A percentile compares a stretch with the other conserved stretches of the same genome.
phyloP scores from a whole-genome alignment of 1,140 invertebrate genomes.

The Ceratosolen fusciceps region DNA sequence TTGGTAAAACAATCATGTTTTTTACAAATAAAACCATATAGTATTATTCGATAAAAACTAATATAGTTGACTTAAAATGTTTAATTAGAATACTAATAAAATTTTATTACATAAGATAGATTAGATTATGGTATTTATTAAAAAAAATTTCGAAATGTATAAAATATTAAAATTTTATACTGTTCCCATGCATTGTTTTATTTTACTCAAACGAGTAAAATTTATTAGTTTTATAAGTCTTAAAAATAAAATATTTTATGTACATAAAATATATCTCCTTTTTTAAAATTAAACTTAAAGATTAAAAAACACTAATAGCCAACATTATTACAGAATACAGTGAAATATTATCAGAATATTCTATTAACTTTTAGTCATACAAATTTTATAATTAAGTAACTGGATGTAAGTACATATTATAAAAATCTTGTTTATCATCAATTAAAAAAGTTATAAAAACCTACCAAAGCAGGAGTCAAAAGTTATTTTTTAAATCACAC shows the following conservation, averaged over 20 bases:
- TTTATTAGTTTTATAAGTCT: constrained; percentile 35
- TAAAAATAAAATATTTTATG: constrained; percentile 46
- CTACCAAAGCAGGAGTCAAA: constrained; percentile 32
- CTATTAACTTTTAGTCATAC: not conserved
- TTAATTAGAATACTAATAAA: constrained; percentile 35
- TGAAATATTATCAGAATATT: constrained; percentile 9
- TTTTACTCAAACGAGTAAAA: constrained; percentile 48
- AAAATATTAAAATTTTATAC: constrained; percentile 44
- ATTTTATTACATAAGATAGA: constrained; percentile 32
- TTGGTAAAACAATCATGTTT: constrained; percentile 28
- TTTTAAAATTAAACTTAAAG: constrained; percentile 24
- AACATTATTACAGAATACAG: constrained; percentile 12
- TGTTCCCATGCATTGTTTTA: constrained; percentile 27
- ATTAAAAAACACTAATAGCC: not conserved
- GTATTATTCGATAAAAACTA: constrained; percentile 15
- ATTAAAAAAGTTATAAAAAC: constrained; percentile 36
- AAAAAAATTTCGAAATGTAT: constrained; percentile 24
- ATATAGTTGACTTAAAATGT: constrained; percentile 26
- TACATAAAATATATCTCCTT: constrained; percentile 36
- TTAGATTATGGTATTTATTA: constrained; percentile 24
- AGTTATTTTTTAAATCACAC: constrained; percentile 9
- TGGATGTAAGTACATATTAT: constrained; percentile 35
- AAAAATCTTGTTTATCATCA: constrained; percentile 21
- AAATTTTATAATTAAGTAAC: constrained; percentile 30
- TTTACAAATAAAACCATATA: constrained; percentile 8